Base-by-base conservation (phyloP, 2,797 vertebrate genomes). In the Phoxinus dragarum region DNA sequence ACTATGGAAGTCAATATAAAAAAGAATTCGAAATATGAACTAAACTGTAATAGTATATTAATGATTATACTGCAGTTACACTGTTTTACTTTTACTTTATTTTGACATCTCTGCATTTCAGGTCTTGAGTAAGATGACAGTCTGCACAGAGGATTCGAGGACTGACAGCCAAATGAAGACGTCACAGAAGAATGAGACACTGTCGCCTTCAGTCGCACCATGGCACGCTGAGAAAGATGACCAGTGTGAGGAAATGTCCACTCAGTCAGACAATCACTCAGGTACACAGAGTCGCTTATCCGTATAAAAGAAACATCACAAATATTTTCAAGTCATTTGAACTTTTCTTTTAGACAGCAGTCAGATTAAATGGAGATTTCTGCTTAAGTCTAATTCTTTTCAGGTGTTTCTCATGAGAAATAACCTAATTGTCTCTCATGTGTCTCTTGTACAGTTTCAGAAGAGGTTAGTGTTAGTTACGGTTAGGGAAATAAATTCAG, bases 201-300 rank as follows among this genome's bases (percentile, higher is more conserved):
- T 75, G 1, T 72, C 82, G 7, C 90, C 81, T 21, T 80, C 83
- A 12, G 84, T 85, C n/a, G 42, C 79, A 81, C 80, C 88, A 40
- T 91, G 89, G 82, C 82, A 89, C 0, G 84, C 85, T 44, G 74
- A 84, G 73, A 91, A 92, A 88, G 94, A 94, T 47, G 94, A 94
- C 88, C 91, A 94, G 89, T 91, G 94, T n/a, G 94, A 94, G 88
- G 93, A 93, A 91, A 91, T 93, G 90, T 94, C 94, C 0, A 91
- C 90, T 0, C 94, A 93, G 85, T 93, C 94, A 0, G 95, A 95
- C 93, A 95, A 94, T 91, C 95, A 95, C 80, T 95, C 95, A 92
- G 95, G 94, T 95, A 92, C 40, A 44, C 14, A 56, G 1, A 23
- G 12, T 36, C 16, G 8, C 16, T 66, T 34, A 31, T 31, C 12